Conservation (phyloP, 2,888 invertebrate species). For the Brenthis ino region DNA sequence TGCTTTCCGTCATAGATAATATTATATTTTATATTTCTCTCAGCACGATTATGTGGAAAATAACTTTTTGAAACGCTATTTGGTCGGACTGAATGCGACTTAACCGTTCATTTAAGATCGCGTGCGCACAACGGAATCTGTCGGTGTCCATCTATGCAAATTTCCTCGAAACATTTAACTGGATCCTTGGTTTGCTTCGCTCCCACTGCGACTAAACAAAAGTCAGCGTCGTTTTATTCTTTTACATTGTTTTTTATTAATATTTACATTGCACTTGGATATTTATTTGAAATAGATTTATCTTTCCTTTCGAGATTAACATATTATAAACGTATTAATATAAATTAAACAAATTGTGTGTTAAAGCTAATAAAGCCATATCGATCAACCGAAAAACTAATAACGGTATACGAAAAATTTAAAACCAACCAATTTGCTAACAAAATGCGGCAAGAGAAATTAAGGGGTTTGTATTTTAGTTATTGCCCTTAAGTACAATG, state of each 20-base stretch:
- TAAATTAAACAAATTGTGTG: conserved; percentile 18
- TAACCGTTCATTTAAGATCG: conserved; percentile 44
- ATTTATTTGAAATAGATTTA: conserved; percentile 48
- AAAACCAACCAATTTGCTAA: conserved; percentile 60
- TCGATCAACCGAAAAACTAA: conserved; percentile 45
- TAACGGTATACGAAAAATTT: conserved; percentile 59
- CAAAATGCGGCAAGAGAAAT: conserved; percentile 66
- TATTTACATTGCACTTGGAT: conserved; percentile 43
- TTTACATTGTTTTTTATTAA: conserved; percentile 44
- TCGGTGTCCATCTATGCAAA: conserved; percentile 80
- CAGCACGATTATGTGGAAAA: conserved; percentile 13
- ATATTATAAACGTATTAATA: background rate
- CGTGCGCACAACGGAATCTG: conserved; percentile 65
- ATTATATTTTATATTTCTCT: conserved; percentile 12
- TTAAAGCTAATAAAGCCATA: conserved; percentile 31
- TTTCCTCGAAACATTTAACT: conserved; percentile 78
- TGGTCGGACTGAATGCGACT: conserved; percentile 30
- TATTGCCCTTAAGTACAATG: conserved; percentile 81
- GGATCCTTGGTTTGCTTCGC: conserved; percentile 65
- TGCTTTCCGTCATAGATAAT: conserved; percentile 3
- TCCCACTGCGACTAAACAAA: conserved; percentile 63
- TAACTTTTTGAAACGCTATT: conserved; percentile 27
- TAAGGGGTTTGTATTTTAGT: conserved; percentile 70
- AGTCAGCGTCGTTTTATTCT: conserved; percentile 55
- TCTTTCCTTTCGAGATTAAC: background rate